Conservation (phyloP, 1,140 invertebrate species). For the Parasteatoda tepidariorum region DNA sequence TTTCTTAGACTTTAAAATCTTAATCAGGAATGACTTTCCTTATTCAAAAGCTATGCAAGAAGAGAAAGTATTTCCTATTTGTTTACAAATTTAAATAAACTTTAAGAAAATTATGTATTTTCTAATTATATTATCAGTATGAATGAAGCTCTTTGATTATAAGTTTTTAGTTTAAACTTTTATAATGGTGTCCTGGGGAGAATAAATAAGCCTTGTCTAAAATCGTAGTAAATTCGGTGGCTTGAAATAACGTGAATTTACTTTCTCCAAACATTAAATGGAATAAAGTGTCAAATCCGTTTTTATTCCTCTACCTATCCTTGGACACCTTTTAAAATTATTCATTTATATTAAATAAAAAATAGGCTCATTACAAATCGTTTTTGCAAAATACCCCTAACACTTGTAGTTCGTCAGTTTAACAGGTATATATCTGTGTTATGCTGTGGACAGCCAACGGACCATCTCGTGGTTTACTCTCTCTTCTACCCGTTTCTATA, state of each 20-base stretch:
- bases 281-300: neutral
- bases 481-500: conserved; percentile 48
- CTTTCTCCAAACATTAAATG: neutral
- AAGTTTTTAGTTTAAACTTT: neutral
- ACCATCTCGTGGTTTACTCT: conserved; percentile 48
- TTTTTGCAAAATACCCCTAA: conserved; percentile 48
- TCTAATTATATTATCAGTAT: too few species aligned
- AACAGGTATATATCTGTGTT: conserved; percentile 50
- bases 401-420: conserved; percentile 55
- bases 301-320: conserved; percentile 18
- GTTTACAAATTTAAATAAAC: too few species aligned
- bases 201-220: conserved; percentile 4
- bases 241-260: neutral
- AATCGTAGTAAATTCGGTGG: neutral
- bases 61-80: too few species aligned
- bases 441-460: conserved; percentile 39
- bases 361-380: conserved; percentile 23
- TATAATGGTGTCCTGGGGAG: conserved; percentile 38
- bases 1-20: too few species aligned
- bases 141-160: neutral
- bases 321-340: conserved; percentile 37
- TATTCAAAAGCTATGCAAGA: too few species aligned
- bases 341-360: conserved; percentile 5
- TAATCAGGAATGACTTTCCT: too few species aligned
- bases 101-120: too few species aligned